Conservation (phyloP, 1,140 invertebrate species). For the Calosoma granatense region DNA sequence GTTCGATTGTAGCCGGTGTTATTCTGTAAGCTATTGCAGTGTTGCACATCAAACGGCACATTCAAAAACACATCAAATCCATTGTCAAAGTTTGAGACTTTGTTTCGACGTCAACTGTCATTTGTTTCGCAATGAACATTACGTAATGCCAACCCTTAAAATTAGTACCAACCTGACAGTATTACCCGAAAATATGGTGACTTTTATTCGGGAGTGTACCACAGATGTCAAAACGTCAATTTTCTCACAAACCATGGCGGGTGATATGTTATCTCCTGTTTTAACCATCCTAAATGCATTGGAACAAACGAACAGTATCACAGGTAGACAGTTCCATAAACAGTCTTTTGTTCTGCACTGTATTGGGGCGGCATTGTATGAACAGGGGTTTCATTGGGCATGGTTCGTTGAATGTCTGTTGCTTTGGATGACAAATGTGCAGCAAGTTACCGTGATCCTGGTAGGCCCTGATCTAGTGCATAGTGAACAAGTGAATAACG, state of each 20-base stretch:
- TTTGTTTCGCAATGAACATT: not conserved
- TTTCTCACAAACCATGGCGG: not conserved
- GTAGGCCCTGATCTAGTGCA: not conserved
- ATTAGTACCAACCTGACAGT: not conserved
- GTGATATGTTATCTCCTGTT: not conserved
- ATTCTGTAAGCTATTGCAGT: not conserved
- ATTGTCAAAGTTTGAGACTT: not conserved
- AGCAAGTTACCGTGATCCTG: not conserved
- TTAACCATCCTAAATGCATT: not conserved
- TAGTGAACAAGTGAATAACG: not conserved
- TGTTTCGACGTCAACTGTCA: not conserved
- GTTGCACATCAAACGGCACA: not conserved
- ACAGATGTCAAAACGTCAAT: not conserved
- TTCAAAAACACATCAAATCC: not conserved
- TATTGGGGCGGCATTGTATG: not conserved
- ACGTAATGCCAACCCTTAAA: not conserved
- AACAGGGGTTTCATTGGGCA: not conserved
- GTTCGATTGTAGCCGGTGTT: not conserved
- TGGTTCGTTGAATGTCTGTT: not conserved
- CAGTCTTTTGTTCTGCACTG: not conserved
- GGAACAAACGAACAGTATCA: not conserved
- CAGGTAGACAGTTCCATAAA: not conserved
- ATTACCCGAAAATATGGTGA: not conserved
- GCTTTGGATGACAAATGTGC: not conserved
- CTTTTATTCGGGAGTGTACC: not conserved